Conservation (phyloP, 1,140 invertebrate species). For the Drosophila grimshawi region DNA sequence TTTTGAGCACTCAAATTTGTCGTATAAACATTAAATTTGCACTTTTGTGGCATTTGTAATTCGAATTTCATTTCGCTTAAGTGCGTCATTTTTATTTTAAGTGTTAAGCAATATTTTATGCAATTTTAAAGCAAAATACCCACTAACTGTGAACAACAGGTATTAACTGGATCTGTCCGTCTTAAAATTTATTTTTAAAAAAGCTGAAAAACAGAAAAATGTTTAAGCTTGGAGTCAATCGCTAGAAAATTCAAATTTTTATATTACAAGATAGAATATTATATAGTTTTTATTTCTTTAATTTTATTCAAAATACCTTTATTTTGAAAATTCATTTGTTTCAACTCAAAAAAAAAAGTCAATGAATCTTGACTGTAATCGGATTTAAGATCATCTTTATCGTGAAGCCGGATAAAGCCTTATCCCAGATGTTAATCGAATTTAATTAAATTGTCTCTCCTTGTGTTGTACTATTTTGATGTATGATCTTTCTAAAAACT, state of each 20-base stretch:
- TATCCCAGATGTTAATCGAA: too few relatives aligned
- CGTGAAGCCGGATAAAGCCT: too few relatives aligned
- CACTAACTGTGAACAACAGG: too few relatives aligned
- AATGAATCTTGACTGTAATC: slow-evolving; percentile 27
- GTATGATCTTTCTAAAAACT: too few relatives aligned
- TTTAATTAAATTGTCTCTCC: too few relatives aligned
- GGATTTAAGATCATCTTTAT: slow-evolving; percentile 4
- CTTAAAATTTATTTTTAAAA: background rate
- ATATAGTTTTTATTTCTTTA: too few relatives aligned
- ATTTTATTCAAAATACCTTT: too few relatives aligned
- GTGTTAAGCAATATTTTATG: background rate
- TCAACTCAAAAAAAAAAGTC: background rate
- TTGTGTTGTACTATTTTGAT: too few relatives aligned
- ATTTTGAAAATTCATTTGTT: background rate
- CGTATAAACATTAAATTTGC: slow-evolving; percentile 17
- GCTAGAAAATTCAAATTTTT: too few relatives aligned
- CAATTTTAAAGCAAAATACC: background rate
- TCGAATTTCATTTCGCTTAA: slow-evolving; percentile 36
- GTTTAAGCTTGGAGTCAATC: too few relatives aligned
- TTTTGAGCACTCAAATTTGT: slow-evolving; percentile 18
- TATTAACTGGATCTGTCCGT: background rate
- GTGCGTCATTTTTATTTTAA: slow-evolving; percentile 34
- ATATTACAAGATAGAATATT: too few relatives aligned
- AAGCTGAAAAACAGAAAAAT: too few relatives aligned
- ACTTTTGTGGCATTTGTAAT: slow-evolving; percentile 25